phyloP scores from a whole-genome alignment of 2,113 vertebrate species.

The Otolemur garnettii region DNA sequence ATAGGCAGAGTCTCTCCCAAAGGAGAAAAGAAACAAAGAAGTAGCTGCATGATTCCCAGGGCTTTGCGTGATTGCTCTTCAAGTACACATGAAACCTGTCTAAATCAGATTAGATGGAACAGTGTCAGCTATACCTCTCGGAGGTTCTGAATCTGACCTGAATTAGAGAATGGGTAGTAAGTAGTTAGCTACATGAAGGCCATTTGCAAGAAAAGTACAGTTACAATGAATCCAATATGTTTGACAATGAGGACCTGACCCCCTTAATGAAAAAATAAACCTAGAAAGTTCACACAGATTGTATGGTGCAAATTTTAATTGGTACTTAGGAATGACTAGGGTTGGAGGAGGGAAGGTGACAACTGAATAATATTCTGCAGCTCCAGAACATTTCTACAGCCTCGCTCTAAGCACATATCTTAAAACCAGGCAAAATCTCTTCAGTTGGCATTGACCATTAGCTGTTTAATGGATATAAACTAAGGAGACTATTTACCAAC shows the following conservation, averaged over 20 bases:
- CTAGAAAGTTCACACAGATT: not conserved
- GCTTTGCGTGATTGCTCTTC: not conserved
- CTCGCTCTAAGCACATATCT: not conserved
- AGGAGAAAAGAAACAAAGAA: not conserved
- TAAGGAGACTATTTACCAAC: not conserved
- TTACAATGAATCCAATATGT: conserved; percentile 31
- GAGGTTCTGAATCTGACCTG: not conserved
- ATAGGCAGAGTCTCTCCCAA: not conserved
- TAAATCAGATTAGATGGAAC: not conserved
- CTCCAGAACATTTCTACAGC: not conserved
- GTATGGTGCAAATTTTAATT: conserved; percentile 58
- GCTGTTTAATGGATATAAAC: not conserved
- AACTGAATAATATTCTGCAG: not conserved
- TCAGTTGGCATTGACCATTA: not conserved
- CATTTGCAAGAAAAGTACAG: not conserved
- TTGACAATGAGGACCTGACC: conserved; percentile 27
- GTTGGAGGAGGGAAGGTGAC: not conserved
- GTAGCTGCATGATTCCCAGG: not conserved
- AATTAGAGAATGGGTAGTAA: not conserved
- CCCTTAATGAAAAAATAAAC: conserved; percentile 18
- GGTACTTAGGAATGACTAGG: conserved; percentile 5
- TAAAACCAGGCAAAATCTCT: not conserved
- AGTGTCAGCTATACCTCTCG: conserved; percentile 1
- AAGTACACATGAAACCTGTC: not conserved
- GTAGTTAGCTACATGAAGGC: not conserved